Evolutionary conservation across 2,113 vertebrate species (phyloP).

Genomic region (Pyxicephalus adspersus): DNA sequence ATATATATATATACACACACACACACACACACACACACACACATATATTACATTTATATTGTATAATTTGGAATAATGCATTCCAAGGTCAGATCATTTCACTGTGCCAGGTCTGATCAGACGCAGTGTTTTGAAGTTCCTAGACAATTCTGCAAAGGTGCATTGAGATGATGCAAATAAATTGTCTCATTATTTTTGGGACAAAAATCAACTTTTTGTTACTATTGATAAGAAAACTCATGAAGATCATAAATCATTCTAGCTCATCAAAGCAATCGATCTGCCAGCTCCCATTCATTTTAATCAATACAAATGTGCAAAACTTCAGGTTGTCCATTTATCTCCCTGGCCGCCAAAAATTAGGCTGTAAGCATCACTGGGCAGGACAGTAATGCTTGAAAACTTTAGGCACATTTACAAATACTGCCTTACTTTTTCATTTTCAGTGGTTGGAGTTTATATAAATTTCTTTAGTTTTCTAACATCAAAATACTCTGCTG

Average conservation of each 20-base stretch:
- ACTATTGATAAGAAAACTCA: neutral
- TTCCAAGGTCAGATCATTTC: too few relatives aligned
- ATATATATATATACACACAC: too few relatives aligned
- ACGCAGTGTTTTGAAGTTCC: too few relatives aligned
- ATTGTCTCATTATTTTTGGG: neutral
- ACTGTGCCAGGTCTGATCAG: too few relatives aligned
- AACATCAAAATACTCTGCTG: neutral
- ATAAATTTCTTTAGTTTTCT: neutral
- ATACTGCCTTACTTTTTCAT: slow-evolving; percentile 23
- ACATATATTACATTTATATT: too few relatives aligned
- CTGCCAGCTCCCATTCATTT: slow-evolving; percentile 13
- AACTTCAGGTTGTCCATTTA: neutral
- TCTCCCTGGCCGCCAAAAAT: slow-evolving; percentile 27
- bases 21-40: too few relatives aligned
- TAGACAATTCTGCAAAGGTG: neutral
- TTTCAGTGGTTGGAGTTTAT: neutral
- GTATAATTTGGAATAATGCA: too few relatives aligned
- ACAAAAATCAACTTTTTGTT: neutral
- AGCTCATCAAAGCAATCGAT: slow-evolving; percentile 25
- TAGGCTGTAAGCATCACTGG: slow-evolving; percentile 30
- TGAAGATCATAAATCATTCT: slow-evolving; percentile 1
- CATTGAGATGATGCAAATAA: neutral
- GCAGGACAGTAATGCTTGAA: neutral
- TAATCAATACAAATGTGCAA: slow-evolving; percentile 14
- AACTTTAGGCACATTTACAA: slow-evolving; percentile 17